phyloP scores from a whole-genome alignment of 2,113 vertebrate species.

The Brachionichthys hirsutus region DNA sequence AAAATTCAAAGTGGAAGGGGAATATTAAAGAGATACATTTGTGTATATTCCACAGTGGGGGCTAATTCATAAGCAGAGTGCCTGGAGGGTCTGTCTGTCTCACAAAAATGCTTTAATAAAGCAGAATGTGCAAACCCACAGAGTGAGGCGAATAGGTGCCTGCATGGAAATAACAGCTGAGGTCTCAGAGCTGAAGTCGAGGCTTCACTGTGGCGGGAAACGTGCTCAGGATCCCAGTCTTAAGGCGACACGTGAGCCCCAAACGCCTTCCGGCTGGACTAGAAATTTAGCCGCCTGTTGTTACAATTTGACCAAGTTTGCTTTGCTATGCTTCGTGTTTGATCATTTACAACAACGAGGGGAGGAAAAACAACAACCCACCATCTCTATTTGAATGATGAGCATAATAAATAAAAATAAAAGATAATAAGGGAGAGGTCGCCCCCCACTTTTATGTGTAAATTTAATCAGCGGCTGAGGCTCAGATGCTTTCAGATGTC shows the following conservation, averaged over 20 bases:
- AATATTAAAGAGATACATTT: conserved; percentile 74
- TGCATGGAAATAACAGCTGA: conserved; percentile 56
- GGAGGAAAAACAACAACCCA: conserved; percentile 32
- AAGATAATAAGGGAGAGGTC: conserved; percentile 30
- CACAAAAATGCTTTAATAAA: conserved; percentile 72
- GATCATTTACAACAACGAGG: conserved; percentile 19
- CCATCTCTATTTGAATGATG: conserved; percentile 31
- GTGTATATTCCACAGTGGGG: conserved; percentile 69
- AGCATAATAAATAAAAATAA: conserved; percentile 41
- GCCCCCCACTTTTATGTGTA: conserved; percentile 42
- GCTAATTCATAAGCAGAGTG: conserved; percentile 73
- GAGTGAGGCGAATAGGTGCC: conserved; percentile 54
- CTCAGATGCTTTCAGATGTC: conserved; percentile 46
- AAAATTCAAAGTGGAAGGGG: conserved; percentile 67
- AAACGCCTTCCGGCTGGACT: conserved; percentile 35
- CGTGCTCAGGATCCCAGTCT: conserved; percentile 39
- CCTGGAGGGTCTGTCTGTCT: conserved; percentile 67
- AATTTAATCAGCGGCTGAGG: conserved; percentile 60
- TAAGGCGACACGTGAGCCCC: conserved; percentile 30
- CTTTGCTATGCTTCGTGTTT: conserved; percentile 24
- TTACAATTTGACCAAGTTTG: conserved; percentile 37
- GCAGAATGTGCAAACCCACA: conserved; percentile 49
- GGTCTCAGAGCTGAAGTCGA: conserved; percentile 46
- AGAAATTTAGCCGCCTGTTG: conserved; percentile 43
- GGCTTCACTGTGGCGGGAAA: conserved; percentile 41